phyloP scores from a whole-genome alignment of 2,113 vertebrate species.

The Mesitornis unicolor region DNA sequence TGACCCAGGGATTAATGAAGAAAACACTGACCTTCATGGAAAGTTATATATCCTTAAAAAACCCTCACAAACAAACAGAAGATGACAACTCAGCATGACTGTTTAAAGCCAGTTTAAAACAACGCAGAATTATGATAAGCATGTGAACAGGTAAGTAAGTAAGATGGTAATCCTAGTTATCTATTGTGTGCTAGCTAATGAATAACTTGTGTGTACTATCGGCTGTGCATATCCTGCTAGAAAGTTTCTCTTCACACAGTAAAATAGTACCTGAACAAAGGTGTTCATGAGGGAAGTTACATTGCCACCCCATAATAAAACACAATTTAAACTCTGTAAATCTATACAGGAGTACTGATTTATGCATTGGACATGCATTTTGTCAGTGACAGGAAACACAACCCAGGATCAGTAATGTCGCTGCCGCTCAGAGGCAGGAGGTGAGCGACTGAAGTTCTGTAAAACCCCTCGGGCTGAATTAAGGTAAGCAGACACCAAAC shows the following conservation, averaged over 20 bases:
- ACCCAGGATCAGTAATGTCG: background rate
- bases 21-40: background rate
- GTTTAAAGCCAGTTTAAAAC: background rate
- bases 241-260: background rate
- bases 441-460: no score
- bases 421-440: no score
- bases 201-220: background rate
- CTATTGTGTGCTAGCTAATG: background rate
- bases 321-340: background rate
- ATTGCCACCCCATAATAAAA: background rate
- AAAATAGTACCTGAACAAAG: background rate
- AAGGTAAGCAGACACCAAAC: no score
- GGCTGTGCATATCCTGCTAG: background rate
- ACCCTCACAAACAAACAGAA: background rate
- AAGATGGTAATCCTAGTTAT: background rate
- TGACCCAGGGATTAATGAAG: background rate
- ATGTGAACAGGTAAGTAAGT: background rate
- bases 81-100: fast-evolving
- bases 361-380: background rate
- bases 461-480: no score
- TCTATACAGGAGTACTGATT: no score
- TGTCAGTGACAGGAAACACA: background rate
- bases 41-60: background rate
- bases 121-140: background rate
- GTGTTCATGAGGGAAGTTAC: background rate